Evolutionary conservation across 37 sponge, comb jelly and placozoan genomes (phyloP), one percentile per base, ranked within the genome.

Genomic region (Geodia barretti): DNA sequence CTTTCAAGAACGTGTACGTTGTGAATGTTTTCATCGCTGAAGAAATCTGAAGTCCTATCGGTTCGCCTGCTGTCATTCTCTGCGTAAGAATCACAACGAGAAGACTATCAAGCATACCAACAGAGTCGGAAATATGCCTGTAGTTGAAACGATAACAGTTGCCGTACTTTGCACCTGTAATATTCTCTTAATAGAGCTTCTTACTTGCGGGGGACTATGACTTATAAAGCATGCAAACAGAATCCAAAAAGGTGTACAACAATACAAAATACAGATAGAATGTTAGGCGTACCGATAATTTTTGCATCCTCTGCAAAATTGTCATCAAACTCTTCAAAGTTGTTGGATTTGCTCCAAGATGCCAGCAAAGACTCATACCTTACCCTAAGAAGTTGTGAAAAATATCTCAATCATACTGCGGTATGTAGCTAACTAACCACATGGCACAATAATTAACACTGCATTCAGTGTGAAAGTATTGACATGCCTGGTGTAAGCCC

Each of bases 31-130:
- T 68, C 68, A 47, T 47, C 54, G 31, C 68, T 29, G 68, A 33
- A 68, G 68, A 68, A 54, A 1, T 54, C 75, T 60, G 58, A 29
- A 59, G 29, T 41, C 24, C 60, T 35, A 60, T 74, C 75, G 1
- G 75, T 74, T 1, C 61, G 59, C 24, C 47, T 1, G 3, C 60
- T 32, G 26, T 74, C 75, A 41, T 78, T 65, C 60, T 54, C 59
- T 79, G 60, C 28, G 14, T 47, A 17, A 47, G 14, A 47, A 47
- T 47, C n/a, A n/a, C n/a, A n/a, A n/a, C n/a, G n/a, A n/a, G n/a
- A 75, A 30, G 39, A 71, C 9, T 28, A n/a, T 20, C 39, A 34
- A 36, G 72, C 25, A 14, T 39, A 35, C 60, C 20, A 20, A 59
- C 19, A 21, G 20, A 59, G 60, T 59, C 60, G 20, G 20, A 59